Base-by-base conservation (phyloP, 1,140 invertebrate species). In the Thrips palmi region DNA sequence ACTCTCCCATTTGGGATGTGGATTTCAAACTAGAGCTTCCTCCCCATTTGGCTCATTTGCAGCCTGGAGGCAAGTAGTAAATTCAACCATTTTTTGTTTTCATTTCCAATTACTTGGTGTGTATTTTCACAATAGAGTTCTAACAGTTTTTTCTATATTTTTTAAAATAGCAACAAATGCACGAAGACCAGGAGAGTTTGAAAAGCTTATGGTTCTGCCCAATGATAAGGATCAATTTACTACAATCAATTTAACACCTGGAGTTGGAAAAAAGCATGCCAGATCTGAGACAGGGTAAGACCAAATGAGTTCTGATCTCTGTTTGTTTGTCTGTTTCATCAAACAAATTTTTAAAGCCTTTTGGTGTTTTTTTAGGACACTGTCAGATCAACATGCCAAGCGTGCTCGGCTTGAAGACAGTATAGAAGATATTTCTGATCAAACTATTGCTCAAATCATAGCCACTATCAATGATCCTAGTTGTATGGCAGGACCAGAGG, bases 1-100 rank as follows among this genome's bases (percentile, higher is more conserved):
- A 68, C 45, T 93, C 88, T 0, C 86, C 86, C 0, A 92, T 94
- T 39, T 96, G 88, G 87, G 83, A 94, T 60, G 71, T 77, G 0
- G 81, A 89, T 19, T 91, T 85, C 48, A 81, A 80, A 47, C 76
- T 75, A 45, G 64, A 65, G 33, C 65, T 70, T 3, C 76, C 79
- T 2, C 59, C 68, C 7, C 77, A 79, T 52, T 53, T 78, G 21
- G 52, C 58, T 33, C 21, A 50, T 8, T 42, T 54, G n/a, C 47
- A 56, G 24, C 45, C 36, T 18, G 54, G 49, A 46, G 43, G 46
- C 47, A 47, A 31, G 27, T 23, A 20, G 7, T 30, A 31, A 15
- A 21, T 41, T 33, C 33, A n/a, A n/a, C n/a, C n/a, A n/a, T n/a
- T n/a, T 25, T 41, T 3, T 33, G 7, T 31, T 20, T 21, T 7